Conservation (phyloP, 2,888 invertebrate species). For the Epicampocera succincta region DNA sequence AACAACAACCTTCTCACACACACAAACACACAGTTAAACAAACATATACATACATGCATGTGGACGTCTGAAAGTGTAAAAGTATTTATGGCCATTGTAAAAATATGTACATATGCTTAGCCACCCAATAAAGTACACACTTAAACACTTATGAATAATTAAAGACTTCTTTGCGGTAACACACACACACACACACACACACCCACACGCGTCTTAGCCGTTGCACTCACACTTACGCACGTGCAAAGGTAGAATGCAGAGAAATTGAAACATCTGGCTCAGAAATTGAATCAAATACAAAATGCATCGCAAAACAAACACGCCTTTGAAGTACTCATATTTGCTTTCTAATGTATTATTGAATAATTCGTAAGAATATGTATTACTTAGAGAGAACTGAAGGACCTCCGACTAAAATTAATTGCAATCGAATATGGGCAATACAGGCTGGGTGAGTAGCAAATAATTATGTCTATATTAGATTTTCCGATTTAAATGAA, state of each 20-base stretch:
- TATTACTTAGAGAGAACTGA: conserved; percentile 16
- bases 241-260: background rate
- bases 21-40: background rate
- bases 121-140: conserved; percentile 56
- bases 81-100: conserved; percentile 42
- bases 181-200: too few relatives aligned
- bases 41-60: too few relatives aligned
- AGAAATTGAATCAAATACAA: background rate
- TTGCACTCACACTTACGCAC: background rate
- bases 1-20: background rate
- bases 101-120: conserved; percentile 8
- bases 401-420: background rate
- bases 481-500: background rate
- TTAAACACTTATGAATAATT: conserved; percentile 73
- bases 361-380: background rate
- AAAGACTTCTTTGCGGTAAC: conserved; percentile 71
- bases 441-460: background rate
- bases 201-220: background rate
- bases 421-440: conserved; percentile 2
- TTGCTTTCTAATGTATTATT: background rate
- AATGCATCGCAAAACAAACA: background rate
- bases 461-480: background rate
- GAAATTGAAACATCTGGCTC: background rate
- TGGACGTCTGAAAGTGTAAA: background rate
- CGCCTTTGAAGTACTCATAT: background rate